A percentile compares a stretch with the other conserved stretches of the same genome.
These are phyloP conservation scores for Lagopus leucura DNA, from an alignment of 2,113 vertebrate genomes.

Conservation along the genomic window DNA sequence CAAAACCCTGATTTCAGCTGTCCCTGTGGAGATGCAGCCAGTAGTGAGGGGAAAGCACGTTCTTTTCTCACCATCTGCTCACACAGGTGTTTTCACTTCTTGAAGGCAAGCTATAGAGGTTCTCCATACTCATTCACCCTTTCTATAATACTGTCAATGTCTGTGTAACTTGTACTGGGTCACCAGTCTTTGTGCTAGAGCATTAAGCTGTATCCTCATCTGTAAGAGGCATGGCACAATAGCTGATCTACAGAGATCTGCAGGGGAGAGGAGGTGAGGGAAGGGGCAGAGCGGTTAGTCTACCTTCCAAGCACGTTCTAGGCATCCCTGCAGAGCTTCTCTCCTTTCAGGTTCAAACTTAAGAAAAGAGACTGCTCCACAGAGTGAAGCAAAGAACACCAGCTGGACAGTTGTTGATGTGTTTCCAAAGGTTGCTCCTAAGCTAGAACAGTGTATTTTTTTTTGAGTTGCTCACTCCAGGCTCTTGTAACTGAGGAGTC, in stretches of 20 bases:
- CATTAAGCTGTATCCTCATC: not conserved
- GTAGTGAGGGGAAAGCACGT: not conserved
- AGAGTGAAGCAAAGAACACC: not conserved
- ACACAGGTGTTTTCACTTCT: not conserved
- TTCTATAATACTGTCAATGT: not conserved
- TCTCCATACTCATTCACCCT: not conserved
- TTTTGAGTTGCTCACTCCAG: not conserved
- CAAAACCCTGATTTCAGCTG: not conserved
- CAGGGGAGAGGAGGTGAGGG: not conserved
- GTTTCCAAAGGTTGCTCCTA: not conserved
- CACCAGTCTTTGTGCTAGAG: not conserved
- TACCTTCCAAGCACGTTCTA: accelerated
- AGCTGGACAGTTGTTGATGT: not conserved
- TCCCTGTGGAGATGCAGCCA: not conserved
- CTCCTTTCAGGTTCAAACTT: not conserved
- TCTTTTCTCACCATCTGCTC: not conserved
- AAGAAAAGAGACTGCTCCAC: not conserved
- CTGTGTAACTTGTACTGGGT: not conserved
- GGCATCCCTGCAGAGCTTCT: not conserved
- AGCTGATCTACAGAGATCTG: accelerated
- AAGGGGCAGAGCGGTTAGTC: not conserved
- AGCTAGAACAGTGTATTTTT: not conserved
- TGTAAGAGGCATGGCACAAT: not conserved
- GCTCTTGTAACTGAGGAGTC: not conserved
- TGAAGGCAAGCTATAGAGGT: not conserved